These are phyloP conservation scores for Diadema setosum DNA, from an alignment of 35 echinoderm and acorn worm species.

Conservation along the genomic window DNA sequence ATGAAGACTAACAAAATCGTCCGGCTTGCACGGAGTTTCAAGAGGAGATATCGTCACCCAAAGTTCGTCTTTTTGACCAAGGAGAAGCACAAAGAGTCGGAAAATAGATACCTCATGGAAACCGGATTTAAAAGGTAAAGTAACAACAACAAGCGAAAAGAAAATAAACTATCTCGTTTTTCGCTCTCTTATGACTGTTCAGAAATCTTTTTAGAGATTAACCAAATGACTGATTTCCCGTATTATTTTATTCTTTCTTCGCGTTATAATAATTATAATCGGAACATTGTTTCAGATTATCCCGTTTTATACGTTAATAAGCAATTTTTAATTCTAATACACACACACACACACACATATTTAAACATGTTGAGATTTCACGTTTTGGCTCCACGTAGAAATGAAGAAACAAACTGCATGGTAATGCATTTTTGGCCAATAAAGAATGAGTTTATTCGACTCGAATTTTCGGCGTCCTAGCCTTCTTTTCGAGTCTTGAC, in stretches of 20 bases:
- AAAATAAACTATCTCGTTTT: background rate
- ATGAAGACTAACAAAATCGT: background rate
- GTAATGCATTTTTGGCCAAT: too few relatives aligned
- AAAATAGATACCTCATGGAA: constrained; percentile 10
- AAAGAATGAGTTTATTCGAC: too few relatives aligned
- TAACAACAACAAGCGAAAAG: background rate
- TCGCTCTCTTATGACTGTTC: background rate
- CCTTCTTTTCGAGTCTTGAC: too few relatives aligned
- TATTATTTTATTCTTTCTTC: background rate
- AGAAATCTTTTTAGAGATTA: background rate
- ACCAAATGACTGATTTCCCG: background rate
- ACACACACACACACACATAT: too few relatives aligned
- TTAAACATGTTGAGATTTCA: too few relatives aligned
- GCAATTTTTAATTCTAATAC: too few relatives aligned
- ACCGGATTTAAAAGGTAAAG: constrained; percentile 39
- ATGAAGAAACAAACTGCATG: too few relatives aligned
- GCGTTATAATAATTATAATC: too few relatives aligned
- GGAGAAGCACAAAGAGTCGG: constrained; percentile 39
- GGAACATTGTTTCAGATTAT: too few relatives aligned
- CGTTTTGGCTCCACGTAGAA: too few relatives aligned
- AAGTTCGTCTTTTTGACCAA: constrained; percentile 55
- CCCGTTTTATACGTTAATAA: too few relatives aligned
- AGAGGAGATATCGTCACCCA: background rate
- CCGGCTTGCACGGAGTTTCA: constrained; percentile 34
- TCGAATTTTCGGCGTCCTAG: too few relatives aligned